phyloP scores from a whole-genome alignment of 2,797 vertebrate species.

The Rhadinocentrus ornatus region DNA sequence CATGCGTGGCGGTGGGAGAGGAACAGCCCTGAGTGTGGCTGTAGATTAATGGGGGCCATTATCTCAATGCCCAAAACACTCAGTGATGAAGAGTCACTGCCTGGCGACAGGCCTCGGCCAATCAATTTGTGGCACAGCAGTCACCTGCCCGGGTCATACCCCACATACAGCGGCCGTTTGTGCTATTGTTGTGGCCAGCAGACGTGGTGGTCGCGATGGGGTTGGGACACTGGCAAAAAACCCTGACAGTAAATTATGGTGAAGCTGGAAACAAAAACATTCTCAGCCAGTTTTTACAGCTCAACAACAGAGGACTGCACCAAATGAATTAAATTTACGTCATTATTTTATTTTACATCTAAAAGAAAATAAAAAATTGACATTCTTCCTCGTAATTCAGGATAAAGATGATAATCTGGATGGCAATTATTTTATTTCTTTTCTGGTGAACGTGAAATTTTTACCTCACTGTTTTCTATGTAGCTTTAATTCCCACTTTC shows the following conservation, averaged over 20 bases:
- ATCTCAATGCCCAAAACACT: slow-evolving; percentile 86
- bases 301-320: background rate
- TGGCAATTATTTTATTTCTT: no score
- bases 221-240: slow-evolving; percentile 1
- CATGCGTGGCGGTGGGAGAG: slow-evolving; percentile 24
- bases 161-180: slow-evolving; percentile 66
- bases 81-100: slow-evolving; percentile 80
- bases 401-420: no score
- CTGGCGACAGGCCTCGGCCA: slow-evolving; percentile 70
- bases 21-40: slow-evolving; percentile 65
- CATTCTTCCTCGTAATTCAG: no score
- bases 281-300: background rate
- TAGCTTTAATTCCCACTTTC: no score
- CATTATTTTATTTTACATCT: no score
- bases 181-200: slow-evolving; percentile 36
- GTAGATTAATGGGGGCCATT: slow-evolving; percentile 91
- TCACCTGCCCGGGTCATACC: slow-evolving; percentile 74
- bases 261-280: slow-evolving; percentile 16
- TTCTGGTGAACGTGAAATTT: no score
- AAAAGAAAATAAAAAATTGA: no score
- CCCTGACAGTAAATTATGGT: slow-evolving; percentile 17
- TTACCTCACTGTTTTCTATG: no score
- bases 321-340: no score
- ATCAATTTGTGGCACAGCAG: slow-evolving; percentile 78
- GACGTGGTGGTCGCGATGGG: background rate